Evolutionary conservation across 2,797 vertebrate species (phyloP).

Genomic region (Lutjanus campechanus): DNA sequence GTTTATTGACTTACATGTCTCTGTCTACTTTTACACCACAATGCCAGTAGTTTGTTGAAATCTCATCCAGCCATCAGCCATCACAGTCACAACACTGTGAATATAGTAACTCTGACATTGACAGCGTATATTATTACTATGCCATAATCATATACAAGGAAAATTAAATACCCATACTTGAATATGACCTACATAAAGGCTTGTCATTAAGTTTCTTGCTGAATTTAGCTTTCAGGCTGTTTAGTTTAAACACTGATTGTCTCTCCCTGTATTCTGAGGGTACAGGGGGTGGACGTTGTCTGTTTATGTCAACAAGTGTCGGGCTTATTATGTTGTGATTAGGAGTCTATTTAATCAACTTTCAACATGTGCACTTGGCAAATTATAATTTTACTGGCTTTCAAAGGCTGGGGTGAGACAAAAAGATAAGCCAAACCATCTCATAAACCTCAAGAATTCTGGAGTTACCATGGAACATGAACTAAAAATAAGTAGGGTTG

Average conservation of each 20-base stretch:
- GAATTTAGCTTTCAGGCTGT: slow-evolving; percentile 16
- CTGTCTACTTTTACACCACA: slow-evolving; percentile 1
- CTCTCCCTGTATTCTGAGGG: neutral
- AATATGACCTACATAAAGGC: neutral
- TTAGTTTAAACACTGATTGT: neutral
- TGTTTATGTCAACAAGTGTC: slow-evolving; percentile 15
- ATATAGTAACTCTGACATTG: neutral
- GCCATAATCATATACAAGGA: slow-evolving; percentile 7
- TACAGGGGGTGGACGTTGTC: neutral
- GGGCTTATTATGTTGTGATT: neutral
- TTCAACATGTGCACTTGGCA: slow-evolving; percentile 14
- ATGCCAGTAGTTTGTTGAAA: neutral
- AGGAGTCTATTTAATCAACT: slow-evolving; percentile 19
- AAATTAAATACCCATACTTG: slow-evolving; percentile 3
- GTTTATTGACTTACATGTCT: neutral
- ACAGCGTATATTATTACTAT: slow-evolving; percentile 7
- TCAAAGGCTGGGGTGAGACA: too few relatives aligned
- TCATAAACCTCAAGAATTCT: neutral
- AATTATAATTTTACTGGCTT: neutral
- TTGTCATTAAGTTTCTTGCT: slow-evolving; percentile 14
- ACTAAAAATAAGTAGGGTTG: neutral
- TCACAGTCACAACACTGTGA: neutral
- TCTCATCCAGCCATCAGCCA: neutral
- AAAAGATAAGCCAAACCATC: neutral
- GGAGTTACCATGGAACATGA: neutral